Conservation (phyloP, 2,888 invertebrate species). For the Leptinotarsa haldemani region DNA sequence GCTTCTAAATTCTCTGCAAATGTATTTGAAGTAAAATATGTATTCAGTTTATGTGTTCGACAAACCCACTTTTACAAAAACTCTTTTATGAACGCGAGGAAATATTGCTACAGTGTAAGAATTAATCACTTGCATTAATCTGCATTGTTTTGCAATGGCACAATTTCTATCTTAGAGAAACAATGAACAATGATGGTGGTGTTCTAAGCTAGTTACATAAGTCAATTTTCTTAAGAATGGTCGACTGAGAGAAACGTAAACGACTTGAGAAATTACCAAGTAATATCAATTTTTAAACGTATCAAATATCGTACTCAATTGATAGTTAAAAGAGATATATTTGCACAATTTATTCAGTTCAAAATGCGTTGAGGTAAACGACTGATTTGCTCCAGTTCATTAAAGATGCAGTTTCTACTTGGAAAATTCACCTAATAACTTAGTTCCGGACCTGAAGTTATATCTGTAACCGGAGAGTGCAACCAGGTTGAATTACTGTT, state of each 20-base stretch:
- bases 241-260: background rate
- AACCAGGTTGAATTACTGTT: conserved; percentile 2
- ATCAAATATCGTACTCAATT: no score
- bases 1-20: background rate
- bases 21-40: background rate
- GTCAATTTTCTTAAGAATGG: background rate
- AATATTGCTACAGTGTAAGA: conserved; percentile 14
- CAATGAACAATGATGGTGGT: conserved; percentile 14
- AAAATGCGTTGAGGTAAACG: no score
- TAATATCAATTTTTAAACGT: no score
- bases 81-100: background rate
- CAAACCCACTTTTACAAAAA: conserved; percentile 1
- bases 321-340: no score
- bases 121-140: conserved; percentile 20
- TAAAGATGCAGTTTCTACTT: no score
- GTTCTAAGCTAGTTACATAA: conserved; percentile 5
- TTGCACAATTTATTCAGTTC: no score
- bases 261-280: no score
- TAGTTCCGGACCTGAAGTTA: background rate
- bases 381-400: no score
- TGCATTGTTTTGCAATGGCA: conserved; percentile 22
- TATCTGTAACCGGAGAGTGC: background rate
- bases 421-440: no score
- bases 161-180: conserved; percentile 11
- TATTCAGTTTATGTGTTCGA: background rate